Evolutionary conservation across 2,113 vertebrate genomes (phyloP), one percentile per base, ranked within the genome.

Genomic region (Chaenocephalus aceratus): DNA sequence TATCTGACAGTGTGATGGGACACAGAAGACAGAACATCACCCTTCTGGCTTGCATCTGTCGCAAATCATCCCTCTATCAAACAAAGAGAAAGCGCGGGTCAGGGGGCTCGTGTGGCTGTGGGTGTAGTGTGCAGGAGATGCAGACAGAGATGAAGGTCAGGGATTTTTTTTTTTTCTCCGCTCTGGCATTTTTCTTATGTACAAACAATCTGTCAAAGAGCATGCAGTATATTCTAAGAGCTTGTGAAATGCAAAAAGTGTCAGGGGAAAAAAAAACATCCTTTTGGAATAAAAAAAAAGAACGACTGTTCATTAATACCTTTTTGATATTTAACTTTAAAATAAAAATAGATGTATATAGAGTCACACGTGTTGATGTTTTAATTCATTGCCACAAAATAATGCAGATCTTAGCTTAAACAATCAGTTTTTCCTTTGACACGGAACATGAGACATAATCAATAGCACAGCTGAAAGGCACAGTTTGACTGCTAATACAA

Each of bases 371-470:
- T 4, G 12, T 30, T 65, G 41, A 56, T 11, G 45, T 41, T 52
- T 57, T 30, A 80, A 69, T 63, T 59, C 41, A 74, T 23, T 61
- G 36, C 18, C 23, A 5, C n/a, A n/a, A 36, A 36, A 53, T 62
- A 51, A 54, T 49, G 64, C 60, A 56, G 69, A 78, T 57, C 58
- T 73, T 70, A 51, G 70, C 60, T 21, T 8, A 48, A 77, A 61
- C 58, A 75, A 84, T 77, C 74, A 75, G 71, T 84, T 89, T 80
- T 86, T 79, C 52, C 58, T 81, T 70, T 86, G 77, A 85, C 84
- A 80, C 51, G 10, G 44, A 85, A 81, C 72, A 74, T 75, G 86
- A 93, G 72, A 71, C 41, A 70, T 77, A 91, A 89, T 90, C 88
- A 85, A 89, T 90, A 63, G 69, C 41, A 48, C 36, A 62, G 80